Evolutionary conservation across 2,797 vertebrate genomes (phyloP).

Genomic region (Bovichtus variegatus): DNA sequence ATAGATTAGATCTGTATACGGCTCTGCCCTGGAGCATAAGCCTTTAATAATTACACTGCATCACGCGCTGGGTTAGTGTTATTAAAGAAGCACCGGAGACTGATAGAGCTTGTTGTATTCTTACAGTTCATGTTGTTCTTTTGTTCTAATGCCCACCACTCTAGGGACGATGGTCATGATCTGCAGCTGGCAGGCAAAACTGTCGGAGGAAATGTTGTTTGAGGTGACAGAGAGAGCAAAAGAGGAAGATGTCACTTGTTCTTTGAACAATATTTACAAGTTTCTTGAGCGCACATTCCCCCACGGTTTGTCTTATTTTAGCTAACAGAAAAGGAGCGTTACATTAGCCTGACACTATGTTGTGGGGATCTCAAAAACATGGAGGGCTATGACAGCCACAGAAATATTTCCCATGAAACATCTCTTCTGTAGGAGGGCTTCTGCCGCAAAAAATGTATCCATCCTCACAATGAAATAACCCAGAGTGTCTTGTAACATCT

Average conservation of each 20-base stretch:
- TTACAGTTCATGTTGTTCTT: constrained; percentile 64
- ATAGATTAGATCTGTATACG: constrained; percentile 16
- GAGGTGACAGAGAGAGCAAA: constrained; percentile 1
- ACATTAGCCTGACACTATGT: background rate
- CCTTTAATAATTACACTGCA: constrained; percentile 61
- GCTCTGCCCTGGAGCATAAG: constrained; percentile 39
- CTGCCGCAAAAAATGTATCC: constrained; percentile 16
- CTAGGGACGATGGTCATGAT: constrained; percentile 38
- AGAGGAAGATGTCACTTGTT: background rate
- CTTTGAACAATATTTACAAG: background rate
- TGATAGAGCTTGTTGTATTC: constrained; percentile 56
- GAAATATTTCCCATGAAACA: constrained; percentile 27
- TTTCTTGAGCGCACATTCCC: background rate
- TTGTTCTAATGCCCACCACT: constrained; percentile 53
- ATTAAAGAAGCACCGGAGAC: constrained; percentile 52
- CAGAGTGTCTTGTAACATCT: constrained; percentile 31
- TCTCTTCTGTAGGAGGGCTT: background rate
- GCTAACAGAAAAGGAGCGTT: constrained; percentile 4
- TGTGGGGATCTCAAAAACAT: background rate
- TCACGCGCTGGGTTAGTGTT: constrained; percentile 48
- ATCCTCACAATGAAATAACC: constrained; percentile 38
- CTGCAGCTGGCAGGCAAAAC: constrained; percentile 26
- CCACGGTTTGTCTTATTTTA: background rate
- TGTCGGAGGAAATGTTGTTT: constrained; percentile 33
- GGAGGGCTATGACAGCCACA: constrained; percentile 1